Percentiles rank a stretch among this genome's conserved stretches.
Evolutionary conservation across 2,888 invertebrate species (phyloP).

Genomic region (Coleophora deauratella): DNA sequence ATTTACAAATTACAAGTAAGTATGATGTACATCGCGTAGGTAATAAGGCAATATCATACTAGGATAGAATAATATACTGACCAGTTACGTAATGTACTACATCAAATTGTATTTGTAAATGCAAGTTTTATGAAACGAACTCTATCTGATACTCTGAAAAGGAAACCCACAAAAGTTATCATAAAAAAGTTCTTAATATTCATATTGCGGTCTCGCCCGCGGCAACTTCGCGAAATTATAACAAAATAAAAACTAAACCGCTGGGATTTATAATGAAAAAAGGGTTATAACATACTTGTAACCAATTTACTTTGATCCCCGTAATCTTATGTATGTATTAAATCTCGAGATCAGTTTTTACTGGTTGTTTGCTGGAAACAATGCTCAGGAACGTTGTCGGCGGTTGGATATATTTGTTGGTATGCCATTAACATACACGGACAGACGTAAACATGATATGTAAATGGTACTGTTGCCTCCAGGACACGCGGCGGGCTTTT

Average conservation of each 20-base stretch:
- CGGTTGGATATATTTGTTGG: slow-evolving; percentile 52
- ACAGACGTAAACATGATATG: slow-evolving; percentile 62
- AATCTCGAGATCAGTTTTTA: slow-evolving; percentile 18
- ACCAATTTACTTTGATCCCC: slow-evolving; percentile 30
- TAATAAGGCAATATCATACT: too few relatives aligned
- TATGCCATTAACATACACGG: slow-evolving; percentile 53
- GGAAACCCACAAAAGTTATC: slow-evolving; percentile 28
- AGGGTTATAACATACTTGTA: slow-evolving; percentile 29
- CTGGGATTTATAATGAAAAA: slow-evolving; percentile 59
- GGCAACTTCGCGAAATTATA: slow-evolving; percentile 66
- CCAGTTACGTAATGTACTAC: too few relatives aligned
- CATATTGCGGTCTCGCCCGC: slow-evolving; percentile 55
- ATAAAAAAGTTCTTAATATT: slow-evolving; percentile 59
- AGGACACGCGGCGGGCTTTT: slow-evolving; percentile 17
- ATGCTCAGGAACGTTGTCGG: slow-evolving; percentile 36
- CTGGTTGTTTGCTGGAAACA: slow-evolving; percentile 37
- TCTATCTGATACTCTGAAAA: too few relatives aligned
- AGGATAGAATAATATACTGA: too few relatives aligned
- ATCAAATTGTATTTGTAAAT: too few relatives aligned
- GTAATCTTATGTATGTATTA: neutral
- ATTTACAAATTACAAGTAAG: too few relatives aligned
- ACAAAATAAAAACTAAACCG: slow-evolving; percentile 62
- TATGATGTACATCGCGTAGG: too few relatives aligned
- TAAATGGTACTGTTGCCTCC: slow-evolving; percentile 44
- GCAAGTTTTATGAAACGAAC: too few relatives aligned